phyloP scores from a whole-genome alignment of 2,113 vertebrate species.

The Rhipidura dahli region DNA sequence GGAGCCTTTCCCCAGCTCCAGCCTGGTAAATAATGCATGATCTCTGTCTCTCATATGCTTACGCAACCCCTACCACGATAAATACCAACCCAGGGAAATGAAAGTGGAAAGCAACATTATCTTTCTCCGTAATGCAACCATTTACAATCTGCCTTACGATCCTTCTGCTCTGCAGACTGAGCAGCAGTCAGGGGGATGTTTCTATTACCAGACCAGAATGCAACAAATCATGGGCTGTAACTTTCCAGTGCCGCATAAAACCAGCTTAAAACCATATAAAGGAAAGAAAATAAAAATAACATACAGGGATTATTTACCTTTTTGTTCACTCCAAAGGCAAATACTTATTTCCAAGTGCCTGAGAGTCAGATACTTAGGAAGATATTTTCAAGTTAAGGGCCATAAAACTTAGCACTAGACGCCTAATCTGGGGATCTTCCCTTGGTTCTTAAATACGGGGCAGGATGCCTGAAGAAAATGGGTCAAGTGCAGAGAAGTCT shows the following conservation, averaged over 20 bases:
- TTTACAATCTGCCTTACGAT: constrained; percentile 24
- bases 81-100: constrained; percentile 3
- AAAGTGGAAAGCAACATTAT: constrained; percentile 29
- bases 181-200: background rate
- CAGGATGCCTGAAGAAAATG: background rate
- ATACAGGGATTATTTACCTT: background rate
- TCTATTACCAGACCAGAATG: constrained; percentile 22
- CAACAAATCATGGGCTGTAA: background rate
- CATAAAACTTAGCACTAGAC: background rate
- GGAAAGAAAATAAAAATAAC: background rate
- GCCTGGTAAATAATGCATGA: constrained; percentile 35
- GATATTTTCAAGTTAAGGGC: background rate
- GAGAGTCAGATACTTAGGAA: background rate
- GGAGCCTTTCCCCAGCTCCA: background rate
- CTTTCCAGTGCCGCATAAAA: background rate
- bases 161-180: constrained; percentile 9
- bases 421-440: background rate
- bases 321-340: background rate
- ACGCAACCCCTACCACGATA: background rate
- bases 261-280: background rate
- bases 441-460: background rate
- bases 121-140: constrained; percentile 15
- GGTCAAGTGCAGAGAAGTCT: background rate
- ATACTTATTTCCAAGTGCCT: background rate
- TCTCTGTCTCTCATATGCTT: background rate